A percentile compares a stretch with the other conserved stretches of the same genome.
phyloP scores from a whole-genome alignment of 2,888 invertebrate species.

The Ormia ochracea region DNA sequence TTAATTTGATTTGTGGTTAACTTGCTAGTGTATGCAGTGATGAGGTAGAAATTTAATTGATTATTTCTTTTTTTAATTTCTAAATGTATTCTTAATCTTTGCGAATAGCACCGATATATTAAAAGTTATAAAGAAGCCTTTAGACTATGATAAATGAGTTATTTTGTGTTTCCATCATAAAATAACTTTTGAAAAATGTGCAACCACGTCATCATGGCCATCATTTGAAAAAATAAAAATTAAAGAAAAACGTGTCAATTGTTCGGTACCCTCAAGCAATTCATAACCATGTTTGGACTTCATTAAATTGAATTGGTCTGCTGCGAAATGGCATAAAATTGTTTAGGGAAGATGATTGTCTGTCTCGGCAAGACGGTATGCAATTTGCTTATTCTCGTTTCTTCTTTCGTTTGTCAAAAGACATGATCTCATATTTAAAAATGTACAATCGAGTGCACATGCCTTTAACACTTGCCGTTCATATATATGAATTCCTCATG shows the following conservation, averaged over 20 bases:
- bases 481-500: slow-evolving; percentile 9
- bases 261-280: slow-evolving; percentile 5
- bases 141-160: slow-evolving; percentile 52
- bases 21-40: not conserved
- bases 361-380: not conserved
- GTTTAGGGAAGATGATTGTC: not conserved
- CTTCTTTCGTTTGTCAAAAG: not conserved
- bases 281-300: slow-evolving; percentile 25
- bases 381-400: slow-evolving; percentile 9
- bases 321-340: slow-evolving; percentile 3
- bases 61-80: not conserved
- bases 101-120: not conserved
- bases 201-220: slow-evolving; percentile 37
- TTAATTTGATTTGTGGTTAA: not conserved
- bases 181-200: slow-evolving; percentile 52
- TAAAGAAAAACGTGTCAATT: slow-evolving; percentile 45
- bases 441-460: slow-evolving; percentile 45
- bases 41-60: not conserved
- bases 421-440: slow-evolving; percentile 50
- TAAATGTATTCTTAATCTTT: not conserved
- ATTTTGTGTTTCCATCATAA: slow-evolving; percentile 48
- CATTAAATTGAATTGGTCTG: slow-evolving; percentile 32
- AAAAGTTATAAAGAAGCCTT: slow-evolving; percentile 3
- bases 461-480: slow-evolving; percentile 49
- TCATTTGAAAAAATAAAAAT: not conserved